Base-by-base conservation (phyloP, 2,797 vertebrate species). In the Babyrousa celebensis region DNA sequence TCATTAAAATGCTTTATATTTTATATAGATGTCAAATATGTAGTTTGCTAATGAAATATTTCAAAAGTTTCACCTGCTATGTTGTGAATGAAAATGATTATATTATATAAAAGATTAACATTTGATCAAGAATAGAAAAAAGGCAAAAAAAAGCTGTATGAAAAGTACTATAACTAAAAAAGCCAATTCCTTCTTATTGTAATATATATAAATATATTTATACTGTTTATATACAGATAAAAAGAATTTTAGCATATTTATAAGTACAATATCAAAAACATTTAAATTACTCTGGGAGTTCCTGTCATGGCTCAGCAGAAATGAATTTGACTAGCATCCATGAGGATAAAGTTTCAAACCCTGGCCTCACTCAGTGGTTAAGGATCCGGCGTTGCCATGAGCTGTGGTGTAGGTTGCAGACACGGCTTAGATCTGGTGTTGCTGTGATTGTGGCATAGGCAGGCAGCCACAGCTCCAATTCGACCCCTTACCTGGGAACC, bases 221-320 rank as follows among this genome's bases (percentile, higher is more conserved):
- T n/a, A 74, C 4, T 72, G 18, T 32, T 91, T 67, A 6, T 29
- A 91, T 32, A 25, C 32, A 80, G 67, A 52, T 48, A 68, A 74
- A 87, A 87, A 74, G 52, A 27, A 86, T 91, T 79, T 91, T 12
- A 87, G 18, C 21, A 56, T 23, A 82, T 68, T 87, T 75, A 65
- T 3, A 80, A 67, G 18, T 27, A 60, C 56, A 92, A n/a, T 75
- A 68, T 25, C 9, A 21, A 80, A 74, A 74, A 18, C 2, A 25
- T 74, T 25, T 60, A 29, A 82, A 54, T 85, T 77, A 63, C 9
- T 48, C 43, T 48, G 43, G 43, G 43, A 48, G 1, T 48, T 48
- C 43, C 9, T 10, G 9, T 48, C 43, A 10, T 48, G 43, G 43
- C 43, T 48, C 9, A 48, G 43, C 43, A 48, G 43, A 48, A 48